Evolutionary conservation across 2,113 vertebrate species (phyloP), one percentile per base, ranked within the genome.

Genomic region (Epinephelus fuscoguttatus): DNA sequence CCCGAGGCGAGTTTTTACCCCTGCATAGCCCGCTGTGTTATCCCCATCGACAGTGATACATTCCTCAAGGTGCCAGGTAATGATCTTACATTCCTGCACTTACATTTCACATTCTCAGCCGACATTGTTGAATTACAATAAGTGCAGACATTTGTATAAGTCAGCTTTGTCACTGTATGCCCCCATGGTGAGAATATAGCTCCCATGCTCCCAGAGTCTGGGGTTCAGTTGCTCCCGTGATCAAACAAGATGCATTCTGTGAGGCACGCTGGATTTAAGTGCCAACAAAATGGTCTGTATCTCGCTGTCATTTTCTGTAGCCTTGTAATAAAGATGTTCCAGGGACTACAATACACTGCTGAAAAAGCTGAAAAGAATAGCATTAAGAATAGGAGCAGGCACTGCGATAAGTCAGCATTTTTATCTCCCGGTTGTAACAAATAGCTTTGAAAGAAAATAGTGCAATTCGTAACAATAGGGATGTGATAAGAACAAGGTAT

Each of bases 391-490:
- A 25, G 15, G 4, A 81, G 55, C 37, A 47, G 77, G 50, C 75
- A 15, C 53, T 2, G 61, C 40, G 71, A 87, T 80, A 90, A 87
- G 72, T 91, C 86, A 66, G 76, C 56, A 37, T 68, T 81, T 82
- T 87, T 86, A 80, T 85, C 68, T 82, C 61, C 17, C 60, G 11
- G 77, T 88, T 40, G 50, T 88, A 84, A 88, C 80, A 91, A 92
- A 92, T 78, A 81, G 81, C 83, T 81, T 5, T 81, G 75, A 85
- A 73, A 52, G 78, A 61, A 89, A 91, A 81, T 42, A 82, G 80
- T 62, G 42, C 62, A 78, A 78, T 21, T 63, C 1, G 3, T 80
- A 81, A 56, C 27, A 76, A 83, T 27, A 84, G 52, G 64, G 42
- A 69, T 55, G 77, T 63, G 88, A 84, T 90, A 82, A 82, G 61